Percentiles rank a stretch among this genome's conserved stretches.
phyloP scores from a whole-genome alignment of 2,888 invertebrate species.

The Belgica antarctica region DNA sequence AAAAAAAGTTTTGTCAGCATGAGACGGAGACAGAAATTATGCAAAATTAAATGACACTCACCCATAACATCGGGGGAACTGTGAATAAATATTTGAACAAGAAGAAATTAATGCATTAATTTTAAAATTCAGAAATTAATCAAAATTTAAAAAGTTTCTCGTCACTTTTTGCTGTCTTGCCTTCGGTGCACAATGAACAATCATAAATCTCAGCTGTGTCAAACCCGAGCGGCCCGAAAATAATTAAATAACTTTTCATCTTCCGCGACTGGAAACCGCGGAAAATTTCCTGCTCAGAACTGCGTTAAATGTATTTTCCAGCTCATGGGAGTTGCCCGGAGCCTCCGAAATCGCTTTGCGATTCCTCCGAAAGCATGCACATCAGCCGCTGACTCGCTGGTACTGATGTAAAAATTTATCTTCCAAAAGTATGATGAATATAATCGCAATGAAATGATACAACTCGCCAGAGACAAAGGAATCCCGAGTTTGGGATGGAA shows the following conservation, averaged over 20 bases:
- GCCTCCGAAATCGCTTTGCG: neutral
- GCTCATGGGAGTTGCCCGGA: neutral
- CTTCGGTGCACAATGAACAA: neutral
- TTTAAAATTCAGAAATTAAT: constrained; percentile 29
- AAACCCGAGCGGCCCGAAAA: neutral
- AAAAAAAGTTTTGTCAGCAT: neutral
- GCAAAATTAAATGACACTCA: constrained; percentile 25
- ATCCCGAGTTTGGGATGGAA: neutral
- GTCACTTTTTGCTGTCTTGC: no score
- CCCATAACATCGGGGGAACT: constrained; percentile 89
- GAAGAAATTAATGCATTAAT: constrained; percentile 21
- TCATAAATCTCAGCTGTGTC: constrained; percentile 15
- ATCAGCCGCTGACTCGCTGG: neutral
- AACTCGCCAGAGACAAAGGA: constrained; percentile 42
- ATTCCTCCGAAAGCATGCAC: neutral
- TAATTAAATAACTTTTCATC: constrained; percentile 28
- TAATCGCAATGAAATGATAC: constrained; percentile 43
- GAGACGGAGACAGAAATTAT: constrained; percentile 20
- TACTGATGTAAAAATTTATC: constrained; percentile 12
- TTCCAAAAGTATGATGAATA: constrained; percentile 37
- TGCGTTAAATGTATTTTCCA: constrained; percentile 8
- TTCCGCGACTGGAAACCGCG: neutral
- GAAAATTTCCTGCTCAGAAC: neutral
- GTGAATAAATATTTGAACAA: no score
- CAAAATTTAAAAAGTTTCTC: constrained; percentile 31